Evolutionary conservation across 2,113 vertebrate species (phyloP).

Genomic region (Microcebus murinus): DNA sequence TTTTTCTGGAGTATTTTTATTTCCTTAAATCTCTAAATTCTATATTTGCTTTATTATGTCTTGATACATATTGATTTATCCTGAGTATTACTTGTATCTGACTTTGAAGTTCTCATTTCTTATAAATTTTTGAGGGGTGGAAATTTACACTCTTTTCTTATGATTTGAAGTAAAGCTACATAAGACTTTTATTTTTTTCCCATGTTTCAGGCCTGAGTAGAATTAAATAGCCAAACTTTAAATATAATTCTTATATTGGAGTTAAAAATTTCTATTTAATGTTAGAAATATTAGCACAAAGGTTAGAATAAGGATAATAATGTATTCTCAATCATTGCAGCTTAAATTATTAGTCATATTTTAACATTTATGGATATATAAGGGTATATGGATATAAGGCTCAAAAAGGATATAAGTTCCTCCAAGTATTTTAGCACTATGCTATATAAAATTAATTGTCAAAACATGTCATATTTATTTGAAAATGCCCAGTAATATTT

Average conservation of each 20-base stretch:
- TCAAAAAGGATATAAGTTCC: neutral
- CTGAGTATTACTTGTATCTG: neutral
- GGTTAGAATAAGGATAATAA: neutral
- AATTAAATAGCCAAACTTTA: constrained; percentile 11
- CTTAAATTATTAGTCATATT: neutral
- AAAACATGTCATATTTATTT: neutral
- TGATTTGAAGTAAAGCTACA: neutral
- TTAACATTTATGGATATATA: neutral
- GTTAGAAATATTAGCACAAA: neutral
- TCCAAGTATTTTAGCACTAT: neutral
- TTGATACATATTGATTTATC: neutral
- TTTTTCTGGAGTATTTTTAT: neutral
- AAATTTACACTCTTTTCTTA: neutral
- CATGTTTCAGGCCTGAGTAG: neutral
- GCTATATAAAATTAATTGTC: neutral
- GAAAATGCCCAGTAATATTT: neutral
- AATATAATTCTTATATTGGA: neutral
- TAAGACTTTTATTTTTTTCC: neutral
- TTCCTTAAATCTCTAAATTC: neutral
- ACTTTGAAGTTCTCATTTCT: neutral
- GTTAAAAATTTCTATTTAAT: neutral
- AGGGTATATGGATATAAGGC: neutral
- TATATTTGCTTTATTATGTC: neutral
- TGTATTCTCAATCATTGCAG: neutral
- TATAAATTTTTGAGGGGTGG: neutral